Evolutionary conservation across 2,888 invertebrate species (phyloP), one percentile per base, ranked within the genome.

Genomic region (Halictus quadricinctus): DNA sequence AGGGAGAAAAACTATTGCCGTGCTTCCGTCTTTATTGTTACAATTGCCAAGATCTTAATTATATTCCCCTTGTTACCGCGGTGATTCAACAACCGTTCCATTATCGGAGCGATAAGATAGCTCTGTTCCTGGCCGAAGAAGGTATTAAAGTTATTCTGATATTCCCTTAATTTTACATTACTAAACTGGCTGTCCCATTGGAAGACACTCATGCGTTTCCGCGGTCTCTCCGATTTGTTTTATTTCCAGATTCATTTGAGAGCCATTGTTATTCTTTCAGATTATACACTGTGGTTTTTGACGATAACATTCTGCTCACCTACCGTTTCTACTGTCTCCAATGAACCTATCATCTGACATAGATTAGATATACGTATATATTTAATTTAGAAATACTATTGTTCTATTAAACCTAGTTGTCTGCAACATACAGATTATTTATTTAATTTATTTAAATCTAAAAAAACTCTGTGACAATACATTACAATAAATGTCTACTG

Each of bases 31-130:
- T 70, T 75, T 83, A 75, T 70, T 73, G 79, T 60, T 79, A n/a
- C 76, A 83, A 83, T 50, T 69, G 73, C 72, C 66, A 50, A 43
- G 79, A 64, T 74, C 60, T 69, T 48, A 77, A 85, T 85, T 80
- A 48, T 69, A 80, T 36, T 15, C 43, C 41, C 12, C 58, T 76
- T 43, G 83, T 69, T 72, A 74, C 74, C 50, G 29, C 41, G n/a
- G 13, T 58, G 72, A 66, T 81, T 83, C 64, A 81, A 78, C 36
- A 77, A 79, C 58, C 50, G 50, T 72, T 43, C 25, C 82, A 50
- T 72, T 69, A 50, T 48, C 74, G 46, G 78, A 75, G 74, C 70
- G 64, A 29, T 72, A n/a, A 25, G 36, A 6, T 18, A 4, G 21
- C 48, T 58, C 41, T 58, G 41, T 21, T 18, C 18, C 10, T 46